Percentiles rank a stretch among this genome's conserved stretches.
These are phyloP conservation scores for Psylliodes chrysocephalus DNA, from an alignment of 2,888 invertebrate genomes.

Conservation along the genomic window DNA sequence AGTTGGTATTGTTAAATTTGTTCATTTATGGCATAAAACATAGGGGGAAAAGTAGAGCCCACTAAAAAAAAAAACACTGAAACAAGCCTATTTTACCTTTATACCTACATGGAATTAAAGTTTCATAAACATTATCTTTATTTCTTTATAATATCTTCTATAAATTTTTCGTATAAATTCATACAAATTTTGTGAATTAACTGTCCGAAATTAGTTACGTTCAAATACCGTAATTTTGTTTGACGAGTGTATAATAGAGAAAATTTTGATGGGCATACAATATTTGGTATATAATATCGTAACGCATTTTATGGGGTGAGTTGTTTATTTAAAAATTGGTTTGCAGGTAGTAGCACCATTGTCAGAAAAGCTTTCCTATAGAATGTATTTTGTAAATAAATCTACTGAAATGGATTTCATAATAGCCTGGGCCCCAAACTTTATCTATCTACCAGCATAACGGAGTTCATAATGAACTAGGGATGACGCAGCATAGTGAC, in stretches of 20 bases:
- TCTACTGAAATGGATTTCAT: conserved; percentile 23
- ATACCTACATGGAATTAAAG: too few relatives aligned
- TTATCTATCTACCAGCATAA: conserved; percentile 18
- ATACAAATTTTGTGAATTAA: too few relatives aligned
- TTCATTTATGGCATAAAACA: too few relatives aligned
- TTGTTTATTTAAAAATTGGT: conserved; percentile 34
- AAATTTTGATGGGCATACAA: conserved; percentile 9
- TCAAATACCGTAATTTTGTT: conserved; percentile 7
- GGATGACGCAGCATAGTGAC: conserved; percentile 21
- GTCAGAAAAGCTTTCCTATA: conserved; percentile 40
- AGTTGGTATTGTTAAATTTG: too few relatives aligned
- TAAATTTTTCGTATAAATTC: too few relatives aligned
- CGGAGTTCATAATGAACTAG: conserved; percentile 23
- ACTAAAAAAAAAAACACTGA: too few relatives aligned
- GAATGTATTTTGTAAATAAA: conserved; percentile 49
- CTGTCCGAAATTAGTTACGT: background rate
- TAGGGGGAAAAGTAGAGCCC: too few relatives aligned
- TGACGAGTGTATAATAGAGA: conserved; percentile 10
- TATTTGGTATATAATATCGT: conserved; percentile 17
- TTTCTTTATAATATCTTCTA: too few relatives aligned
- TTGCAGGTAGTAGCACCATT: conserved; percentile 44
- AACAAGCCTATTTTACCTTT: too few relatives aligned
- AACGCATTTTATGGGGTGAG: conserved; percentile 13
- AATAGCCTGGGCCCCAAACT: conserved; percentile 12
- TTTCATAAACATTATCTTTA: too few relatives aligned